Base-by-base conservation (phyloP, 2,888 invertebrate genomes). In the Leptopilina drosophilae region DNA sequence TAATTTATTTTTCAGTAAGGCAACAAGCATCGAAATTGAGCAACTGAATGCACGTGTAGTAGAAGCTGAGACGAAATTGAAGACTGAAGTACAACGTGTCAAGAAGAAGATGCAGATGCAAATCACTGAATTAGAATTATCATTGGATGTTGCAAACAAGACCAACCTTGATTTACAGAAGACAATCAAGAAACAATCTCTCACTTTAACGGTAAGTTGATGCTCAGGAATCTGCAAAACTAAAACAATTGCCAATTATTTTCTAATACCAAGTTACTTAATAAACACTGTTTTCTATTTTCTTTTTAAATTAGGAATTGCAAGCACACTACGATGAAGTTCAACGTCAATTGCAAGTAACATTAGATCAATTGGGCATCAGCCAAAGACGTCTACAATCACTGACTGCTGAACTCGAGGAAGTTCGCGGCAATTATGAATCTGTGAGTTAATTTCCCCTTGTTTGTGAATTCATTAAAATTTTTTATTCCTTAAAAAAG, bases 51-150 rank as follows among this genome's bases (percentile, higher is more conserved):
- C 98, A 89, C 98, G 98, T 89, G 96, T 99, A 87, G 97, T 98
- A 83, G 98, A 99, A 92, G 98, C 98, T 84, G 98, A 99, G 93
- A 98, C 97, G 87, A 97, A 95, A 93, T 94, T 99, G 92, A 98
- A 98, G 95, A 96, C 98, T 89, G 98, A 99, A 93, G 97, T 99
- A 80, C 95, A 95, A 86, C 97, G 98, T 93, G 97, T 99, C 94
- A 98, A 98, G 96, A 99, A 99, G 98, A 99, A 99, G 96, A 94
- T 98, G 92, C 98, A 98, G 94, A 97, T 98, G 92, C 98, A 98
- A 91, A 98, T 99, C 93, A 98, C 98, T 89, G 98, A 99, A 93
- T 94, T 99, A 91, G 98, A 98, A 93, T 95, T 98, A 94, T 97
- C 98, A 79, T 95, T 99, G 93, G 99, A 99, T 93, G 97, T 98